Evolutionary conservation across 2,888 invertebrate species (phyloP).

Genomic region (Caenorhabditis macrosperma): DNA sequence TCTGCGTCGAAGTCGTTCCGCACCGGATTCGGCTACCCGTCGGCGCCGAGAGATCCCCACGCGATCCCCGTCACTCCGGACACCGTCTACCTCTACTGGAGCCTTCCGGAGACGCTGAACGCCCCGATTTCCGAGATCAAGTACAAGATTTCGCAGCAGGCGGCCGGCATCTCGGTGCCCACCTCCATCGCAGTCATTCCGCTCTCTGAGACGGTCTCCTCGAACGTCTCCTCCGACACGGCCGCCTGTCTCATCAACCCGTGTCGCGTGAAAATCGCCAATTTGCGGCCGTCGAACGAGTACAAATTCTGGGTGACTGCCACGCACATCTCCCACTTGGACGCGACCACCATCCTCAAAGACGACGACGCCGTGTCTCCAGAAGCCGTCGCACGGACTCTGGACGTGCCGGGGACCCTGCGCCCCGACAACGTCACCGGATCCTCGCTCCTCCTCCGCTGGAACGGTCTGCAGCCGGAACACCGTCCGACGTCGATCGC

Average conservation of each 20-base stretch:
- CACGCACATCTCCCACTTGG: slow-evolving; percentile 75
- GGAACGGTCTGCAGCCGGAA: slow-evolving; percentile 77
- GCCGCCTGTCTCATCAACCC: slow-evolving; percentile 75
- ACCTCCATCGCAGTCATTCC: slow-evolving; percentile 75
- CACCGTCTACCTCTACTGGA: slow-evolving; percentile 77
- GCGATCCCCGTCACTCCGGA: slow-evolving; percentile 78
- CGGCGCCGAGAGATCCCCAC: slow-evolving; percentile 65
- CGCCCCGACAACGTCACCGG: slow-evolving; percentile 78
- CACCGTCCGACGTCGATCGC: slow-evolving; percentile 69
- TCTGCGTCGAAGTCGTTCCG: slow-evolving; percentile 70
- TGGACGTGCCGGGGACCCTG: slow-evolving; percentile 78
- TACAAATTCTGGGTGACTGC: slow-evolving; percentile 80
- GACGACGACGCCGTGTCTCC: slow-evolving; percentile 77
- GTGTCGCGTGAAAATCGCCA: slow-evolving; percentile 77
- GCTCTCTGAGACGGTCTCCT: slow-evolving; percentile 57
- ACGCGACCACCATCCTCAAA: slow-evolving; percentile 71
- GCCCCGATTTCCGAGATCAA: slow-evolving; percentile 78
- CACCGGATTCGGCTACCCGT: slow-evolving; percentile 74
- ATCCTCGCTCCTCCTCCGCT: slow-evolving; percentile 73
- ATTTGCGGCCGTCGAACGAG: slow-evolving; percentile 76
- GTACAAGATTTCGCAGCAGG: slow-evolving; percentile 72
- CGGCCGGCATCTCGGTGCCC: slow-evolving; percentile 68
- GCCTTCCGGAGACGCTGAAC: slow-evolving; percentile 75
- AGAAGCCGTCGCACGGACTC: slow-evolving; percentile 72
- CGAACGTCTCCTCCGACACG: slow-evolving; percentile 67